These are phyloP conservation scores for Parasteatoda tepidariorum DNA, from an alignment of 1,140 invertebrate species.

Conservation along the genomic window DNA sequence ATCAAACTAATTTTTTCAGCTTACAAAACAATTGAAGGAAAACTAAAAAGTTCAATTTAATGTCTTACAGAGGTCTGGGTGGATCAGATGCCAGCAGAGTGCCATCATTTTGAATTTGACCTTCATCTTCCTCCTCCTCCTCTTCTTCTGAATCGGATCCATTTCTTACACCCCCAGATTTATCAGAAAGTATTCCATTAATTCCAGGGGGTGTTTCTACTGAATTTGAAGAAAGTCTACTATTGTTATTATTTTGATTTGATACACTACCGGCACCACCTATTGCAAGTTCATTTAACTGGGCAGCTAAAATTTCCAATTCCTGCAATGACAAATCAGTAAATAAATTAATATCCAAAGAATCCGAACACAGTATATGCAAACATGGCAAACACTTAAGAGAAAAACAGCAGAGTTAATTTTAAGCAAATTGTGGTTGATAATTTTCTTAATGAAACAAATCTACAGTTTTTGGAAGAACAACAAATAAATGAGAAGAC, in stretches of 20 bases:
- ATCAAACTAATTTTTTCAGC: too few species aligned
- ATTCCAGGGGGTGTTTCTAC: slow-evolving; percentile 56
- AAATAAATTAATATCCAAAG: too few species aligned
- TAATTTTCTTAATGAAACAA: too few species aligned
- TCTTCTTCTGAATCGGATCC: slow-evolving; percentile 70
- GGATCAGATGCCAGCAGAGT: slow-evolving; percentile 95
- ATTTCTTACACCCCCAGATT: slow-evolving; percentile 62
- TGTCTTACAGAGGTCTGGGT: slow-evolving; percentile 91
- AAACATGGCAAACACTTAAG: too few species aligned
- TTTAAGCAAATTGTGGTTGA: too few species aligned
- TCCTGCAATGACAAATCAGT: slow-evolving; percentile 83
- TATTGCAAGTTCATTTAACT: slow-evolving; percentile 89
- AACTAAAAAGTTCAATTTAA: too few species aligned
- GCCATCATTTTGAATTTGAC: slow-evolving; percentile 82
- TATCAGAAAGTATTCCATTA: slow-evolving; percentile 57
- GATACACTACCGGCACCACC: slow-evolving; percentile 63
- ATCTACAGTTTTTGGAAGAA: too few species aligned
- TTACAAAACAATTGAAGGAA: too few species aligned
- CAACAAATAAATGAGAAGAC: too few species aligned
- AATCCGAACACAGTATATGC: too few species aligned
- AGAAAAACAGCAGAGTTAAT: too few species aligned
- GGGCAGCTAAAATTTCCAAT: slow-evolving; percentile 91
- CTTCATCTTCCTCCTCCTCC: slow-evolving; percentile 72
- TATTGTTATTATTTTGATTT: slow-evolving; percentile 50
- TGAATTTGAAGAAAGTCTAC: slow-evolving; percentile 29